Evolutionary conservation across 2,888 invertebrate genomes (phyloP).

Genomic region (Amorpha juglandis): DNA sequence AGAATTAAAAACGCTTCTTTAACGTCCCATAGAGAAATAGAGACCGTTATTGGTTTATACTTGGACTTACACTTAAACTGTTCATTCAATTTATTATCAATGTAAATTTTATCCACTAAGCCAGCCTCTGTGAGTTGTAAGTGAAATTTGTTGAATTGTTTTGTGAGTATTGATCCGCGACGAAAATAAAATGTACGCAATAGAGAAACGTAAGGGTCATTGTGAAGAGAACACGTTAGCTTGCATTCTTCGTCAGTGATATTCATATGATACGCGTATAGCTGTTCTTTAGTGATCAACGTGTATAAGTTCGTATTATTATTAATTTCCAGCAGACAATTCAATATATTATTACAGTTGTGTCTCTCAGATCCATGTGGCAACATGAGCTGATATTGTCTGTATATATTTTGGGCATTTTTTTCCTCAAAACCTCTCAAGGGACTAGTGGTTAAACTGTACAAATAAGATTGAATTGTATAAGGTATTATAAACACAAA

Average conservation of each 20-base stretch:
- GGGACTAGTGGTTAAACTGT: background rate
- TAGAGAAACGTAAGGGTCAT: background rate
- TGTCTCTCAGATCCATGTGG: background rate
- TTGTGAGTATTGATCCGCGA: background rate
- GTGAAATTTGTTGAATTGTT: background rate
- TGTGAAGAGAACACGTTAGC: background rate
- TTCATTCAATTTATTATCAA: background rate
- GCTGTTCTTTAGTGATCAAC: background rate
- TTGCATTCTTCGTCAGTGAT: background rate
- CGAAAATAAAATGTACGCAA: slow-evolving; percentile 15
- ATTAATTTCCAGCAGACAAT: background rate
- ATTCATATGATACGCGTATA: background rate
- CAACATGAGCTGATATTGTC: background rate
- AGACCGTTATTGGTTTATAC: background rate
- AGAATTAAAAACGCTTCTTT: background rate
- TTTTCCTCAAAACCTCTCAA: background rate
- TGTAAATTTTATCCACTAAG: background rate
- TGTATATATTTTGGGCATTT: background rate
- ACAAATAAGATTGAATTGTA: background rate
- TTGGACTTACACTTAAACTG: background rate
- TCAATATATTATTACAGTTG: background rate
- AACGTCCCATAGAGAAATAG: background rate
- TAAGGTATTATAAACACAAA: slow-evolving; percentile 2
- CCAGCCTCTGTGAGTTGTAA: background rate
- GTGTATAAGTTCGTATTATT: slow-evolving; percentile 5